Evolutionary conservation across 2,888 invertebrate species (phyloP), one percentile per base, ranked within the genome.

Genomic region (Schrankia costaestrigalis): DNA sequence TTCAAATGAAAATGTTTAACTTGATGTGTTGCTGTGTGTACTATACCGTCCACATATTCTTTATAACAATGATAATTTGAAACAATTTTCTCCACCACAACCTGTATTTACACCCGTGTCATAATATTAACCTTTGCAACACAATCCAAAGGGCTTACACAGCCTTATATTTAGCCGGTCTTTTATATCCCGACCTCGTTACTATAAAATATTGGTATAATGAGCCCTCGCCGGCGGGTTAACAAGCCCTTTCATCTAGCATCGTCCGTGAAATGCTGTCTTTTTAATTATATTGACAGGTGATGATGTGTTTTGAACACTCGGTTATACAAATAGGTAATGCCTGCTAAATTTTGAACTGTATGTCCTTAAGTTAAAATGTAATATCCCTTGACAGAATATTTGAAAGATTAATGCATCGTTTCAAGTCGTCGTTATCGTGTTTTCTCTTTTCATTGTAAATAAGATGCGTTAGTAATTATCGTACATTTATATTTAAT

Each of bases 251-350:
- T 78, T 78, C 72, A 77, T 71, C 66, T 56, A 62, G 63, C 51
- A 60, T 57, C 60, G 63, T 46, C 62, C 59, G 67, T 68, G 65
- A 65, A 69, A 66, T 57, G 67, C 60, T 59, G 63, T 61, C 57
- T 65, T 70, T 71, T 72, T 75, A 78, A 78, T 79, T 78, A 79
- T 67, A 75, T 71, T 76, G 80, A 80, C 78, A 73, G 71, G 65
- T 59, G 70, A 66, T 72, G 72, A 71, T 49, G 47, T 53, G 55
- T 59, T 53, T 49, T 45, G 46, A 51, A 48, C 38, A 40, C 37
- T 38, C 37, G 13, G 26, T 5, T 36, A 23, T 26, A 46, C 37
- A 9, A 4, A 23, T 3, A 17, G 18, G n/a, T n/a, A 2, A 2
- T 1, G 11, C n/a, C 3, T 2, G 1, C 3, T 13, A 8, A 11